These are phyloP conservation scores for Puffinus mauretanicus DNA, from an alignment of 2,113 vertebrate genomes.

Conservation along the genomic window DNA sequence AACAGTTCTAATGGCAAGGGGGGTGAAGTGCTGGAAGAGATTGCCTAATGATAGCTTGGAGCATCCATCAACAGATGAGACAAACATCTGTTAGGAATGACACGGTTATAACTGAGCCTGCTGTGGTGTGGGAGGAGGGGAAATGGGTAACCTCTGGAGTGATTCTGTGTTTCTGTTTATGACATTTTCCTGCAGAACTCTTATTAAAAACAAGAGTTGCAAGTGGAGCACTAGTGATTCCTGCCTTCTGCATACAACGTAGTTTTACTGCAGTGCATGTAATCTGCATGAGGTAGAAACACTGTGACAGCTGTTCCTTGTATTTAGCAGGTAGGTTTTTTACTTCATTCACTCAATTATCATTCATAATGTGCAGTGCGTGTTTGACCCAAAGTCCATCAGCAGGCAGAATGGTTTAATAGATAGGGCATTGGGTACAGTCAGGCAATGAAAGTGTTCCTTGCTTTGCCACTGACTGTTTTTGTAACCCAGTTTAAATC, in stretches of 20 bases:
- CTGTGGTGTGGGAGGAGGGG: neutral
- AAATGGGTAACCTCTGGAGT: conserved; percentile 16
- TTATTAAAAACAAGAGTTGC: neutral
- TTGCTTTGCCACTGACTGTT: neutral
- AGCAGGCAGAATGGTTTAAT: neutral
- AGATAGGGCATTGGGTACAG: neutral
- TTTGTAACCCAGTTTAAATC: neutral
- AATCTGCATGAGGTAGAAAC: neutral
- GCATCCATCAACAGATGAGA: neutral
- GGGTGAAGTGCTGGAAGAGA: neutral
- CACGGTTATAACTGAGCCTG: neutral
- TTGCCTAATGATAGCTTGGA: conserved; percentile 14
- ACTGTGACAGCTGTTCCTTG: neutral
- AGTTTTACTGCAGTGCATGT: neutral
- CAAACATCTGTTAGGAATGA: conserved; percentile 48
- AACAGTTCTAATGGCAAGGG: neutral
- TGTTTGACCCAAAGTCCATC: neutral
- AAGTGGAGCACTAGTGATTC: neutral
- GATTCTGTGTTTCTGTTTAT: conserved; percentile 11
- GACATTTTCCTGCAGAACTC: conserved; percentile 1
- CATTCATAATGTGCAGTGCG: neutral
- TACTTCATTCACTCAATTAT: neutral
- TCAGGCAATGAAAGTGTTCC: neutral
- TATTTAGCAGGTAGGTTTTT: neutral
- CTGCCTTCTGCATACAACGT: neutral